phyloP scores from a whole-genome alignment of 2,888 invertebrate genomes.

The Pelosia muscerda region DNA sequence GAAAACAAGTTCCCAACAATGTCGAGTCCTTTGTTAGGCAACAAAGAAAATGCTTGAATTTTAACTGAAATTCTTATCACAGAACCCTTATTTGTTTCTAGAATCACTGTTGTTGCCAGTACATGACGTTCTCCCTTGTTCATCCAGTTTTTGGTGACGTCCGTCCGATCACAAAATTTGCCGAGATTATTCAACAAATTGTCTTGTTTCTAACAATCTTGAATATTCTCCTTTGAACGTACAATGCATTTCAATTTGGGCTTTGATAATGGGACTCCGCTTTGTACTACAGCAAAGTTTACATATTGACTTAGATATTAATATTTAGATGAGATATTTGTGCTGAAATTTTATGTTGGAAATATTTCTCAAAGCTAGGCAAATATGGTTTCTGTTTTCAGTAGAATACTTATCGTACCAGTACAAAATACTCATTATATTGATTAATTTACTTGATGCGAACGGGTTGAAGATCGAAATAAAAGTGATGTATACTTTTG shows the following conservation, averaged over 20 bases:
- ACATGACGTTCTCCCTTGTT: constrained; percentile 59
- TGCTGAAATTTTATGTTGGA: constrained; percentile 15
- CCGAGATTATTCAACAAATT: constrained; percentile 45
- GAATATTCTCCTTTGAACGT: constrained; percentile 45
- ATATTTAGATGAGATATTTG: constrained; percentile 26
- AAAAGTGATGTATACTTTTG: too few species aligned
- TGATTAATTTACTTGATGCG: background rate
- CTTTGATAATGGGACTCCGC: constrained; percentile 26
- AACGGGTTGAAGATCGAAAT: too few species aligned
- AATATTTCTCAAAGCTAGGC: constrained; percentile 5
- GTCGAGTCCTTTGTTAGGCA: constrained; percentile 71
- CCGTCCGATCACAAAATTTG: constrained; percentile 42
- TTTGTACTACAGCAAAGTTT: constrained; percentile 33
- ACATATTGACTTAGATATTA: constrained; percentile 23
- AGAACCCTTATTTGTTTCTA: constrained; percentile 75
- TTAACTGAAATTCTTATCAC: constrained; percentile 76
- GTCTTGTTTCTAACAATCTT: constrained; percentile 41
- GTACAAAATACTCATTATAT: background rate
- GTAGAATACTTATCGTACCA: background rate
- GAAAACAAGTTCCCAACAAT: constrained; percentile 76
- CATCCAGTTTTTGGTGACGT: constrained; percentile 45
- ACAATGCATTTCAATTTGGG: constrained; percentile 33
- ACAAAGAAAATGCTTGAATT: constrained; percentile 78
- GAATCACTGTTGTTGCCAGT: constrained; percentile 73
- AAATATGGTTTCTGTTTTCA: background rate